Base-by-base conservation (phyloP, 2,888 invertebrate species). In the Chrysolina haemoptera region DNA sequence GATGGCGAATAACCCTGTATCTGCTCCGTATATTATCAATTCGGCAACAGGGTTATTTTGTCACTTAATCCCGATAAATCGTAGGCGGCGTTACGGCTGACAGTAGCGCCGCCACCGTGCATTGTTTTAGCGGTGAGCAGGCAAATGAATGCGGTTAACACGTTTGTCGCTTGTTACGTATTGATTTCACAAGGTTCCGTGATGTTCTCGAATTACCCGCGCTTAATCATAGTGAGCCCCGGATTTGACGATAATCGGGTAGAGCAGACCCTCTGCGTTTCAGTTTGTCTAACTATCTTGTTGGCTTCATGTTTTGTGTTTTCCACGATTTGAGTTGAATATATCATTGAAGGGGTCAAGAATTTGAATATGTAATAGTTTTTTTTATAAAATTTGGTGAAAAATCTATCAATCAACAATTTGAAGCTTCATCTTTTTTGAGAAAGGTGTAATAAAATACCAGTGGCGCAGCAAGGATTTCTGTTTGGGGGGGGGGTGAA, bases 81-180 rank as follows among this genome's bases (percentile, higher is more conserved):
- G 78, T 50, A 74, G 78, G 81, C 82, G 79, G 81, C 77, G 81
- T 79, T 74, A 78, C 79, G 75, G 82, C 82, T 85, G 85, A 85
- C 85, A 79, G 78, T 75, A 81, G 84, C 85, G 84, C 85, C 84
- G 85, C 87, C 87, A 84, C 87, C 86, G 81, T 84, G 86, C 86
- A 88, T 88, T 88, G 88, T 88, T 88, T 88, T 84, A 84, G 88
- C 85, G 88, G 87, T 87, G 85, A 85, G 82, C 87, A 86, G 87
- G 88, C 87, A 88, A 88, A 88, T 88, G 88, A 88, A 86, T 86
- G 88, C 84, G 88, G 88, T 88, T 88, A 87, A 87, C 88, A 88
- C 88, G 86, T 87, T 87, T 86, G 86, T 86, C 87, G 86, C 86
- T 86, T 85, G 87, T 86, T 86, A 84, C 83, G 87, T 87, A 88